These are phyloP conservation scores for Eptesicus fuscus DNA, from an alignment of 2,113 vertebrate species.

Conservation along the genomic window DNA sequence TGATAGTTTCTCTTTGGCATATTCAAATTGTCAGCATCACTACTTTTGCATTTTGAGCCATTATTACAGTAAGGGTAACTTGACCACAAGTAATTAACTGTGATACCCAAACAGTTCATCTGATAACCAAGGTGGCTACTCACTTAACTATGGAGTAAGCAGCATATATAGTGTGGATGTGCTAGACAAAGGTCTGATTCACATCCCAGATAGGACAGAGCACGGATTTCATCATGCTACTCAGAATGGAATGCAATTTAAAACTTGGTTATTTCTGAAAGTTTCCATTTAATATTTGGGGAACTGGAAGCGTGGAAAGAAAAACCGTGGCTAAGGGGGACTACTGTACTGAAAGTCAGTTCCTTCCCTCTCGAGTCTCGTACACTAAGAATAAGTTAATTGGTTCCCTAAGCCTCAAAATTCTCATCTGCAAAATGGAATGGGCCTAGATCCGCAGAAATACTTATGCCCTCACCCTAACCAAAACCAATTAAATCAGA, in stretches of 20 bases:
- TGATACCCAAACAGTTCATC: not conserved
- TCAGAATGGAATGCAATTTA: not conserved
- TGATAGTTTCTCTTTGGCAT: not conserved
- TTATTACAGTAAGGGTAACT: not conserved
- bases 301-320: not conserved
- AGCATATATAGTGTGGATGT: not conserved
- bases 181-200: not conserved
- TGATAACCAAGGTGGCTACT: not conserved
- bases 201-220: not conserved
- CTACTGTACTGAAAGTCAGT: not conserved
- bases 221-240: not conserved
- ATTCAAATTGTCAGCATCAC: not conserved
- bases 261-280: not conserved
- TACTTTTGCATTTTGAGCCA: not conserved
- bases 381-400: not conserved
- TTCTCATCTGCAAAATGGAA: not conserved
- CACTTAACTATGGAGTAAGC: no score
- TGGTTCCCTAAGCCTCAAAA: not conserved
- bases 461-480: not conserved
- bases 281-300: not conserved
- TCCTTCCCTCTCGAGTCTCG: not conserved
- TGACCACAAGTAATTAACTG: not conserved
- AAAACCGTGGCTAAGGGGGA: not conserved
- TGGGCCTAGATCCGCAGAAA: not conserved
- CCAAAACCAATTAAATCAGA: not conserved